A percentile compares a stretch with the other conserved stretches of the same genome.
These are phyloP conservation scores for Standfussiana lucernea DNA, from an alignment of 2,888 invertebrate genomes.

Conservation along the genomic window DNA sequence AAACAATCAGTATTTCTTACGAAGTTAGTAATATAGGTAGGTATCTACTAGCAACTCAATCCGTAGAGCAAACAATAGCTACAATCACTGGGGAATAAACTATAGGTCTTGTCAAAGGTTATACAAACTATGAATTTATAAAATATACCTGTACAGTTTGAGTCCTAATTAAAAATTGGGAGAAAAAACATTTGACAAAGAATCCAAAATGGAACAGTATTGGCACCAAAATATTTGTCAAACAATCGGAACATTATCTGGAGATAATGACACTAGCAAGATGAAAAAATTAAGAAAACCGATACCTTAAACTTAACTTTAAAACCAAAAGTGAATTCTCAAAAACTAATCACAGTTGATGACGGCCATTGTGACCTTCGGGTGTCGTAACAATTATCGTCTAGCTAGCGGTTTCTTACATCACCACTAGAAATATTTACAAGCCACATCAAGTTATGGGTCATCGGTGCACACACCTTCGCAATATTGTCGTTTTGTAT, in stretches of 20 bases:
- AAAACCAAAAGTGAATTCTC: conserved; percentile 43
- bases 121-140: conserved; percentile 13
- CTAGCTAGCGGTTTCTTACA: conserved; percentile 74
- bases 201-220: not conserved
- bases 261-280: not conserved
- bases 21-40: conserved; percentile 15
- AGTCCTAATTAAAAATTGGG: not conserved
- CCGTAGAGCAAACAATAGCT: conserved; percentile 25
- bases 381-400: conserved; percentile 72
- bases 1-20: conserved; percentile 37
- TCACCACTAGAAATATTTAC: conserved; percentile 81
- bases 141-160: not conserved
- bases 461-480: conserved; percentile 70
- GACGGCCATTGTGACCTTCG: conserved; percentile 68
- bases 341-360: conserved; percentile 44
- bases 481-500: conserved; percentile 43
- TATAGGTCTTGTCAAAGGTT: not conserved
- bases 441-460: conserved; percentile 68
- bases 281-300: not conserved
- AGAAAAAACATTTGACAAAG: not conserved
- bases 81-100: conserved; percentile 33
- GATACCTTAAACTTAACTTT: not conserved
- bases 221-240: not conserved
- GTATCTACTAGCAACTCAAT: conserved; percentile 37
- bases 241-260: not conserved